A percentile compares a stretch with the other conserved stretches of the same genome.
Conservation (phyloP, 2,113 vertebrate genomes). For the Copsychus sechellarum region DNA sequence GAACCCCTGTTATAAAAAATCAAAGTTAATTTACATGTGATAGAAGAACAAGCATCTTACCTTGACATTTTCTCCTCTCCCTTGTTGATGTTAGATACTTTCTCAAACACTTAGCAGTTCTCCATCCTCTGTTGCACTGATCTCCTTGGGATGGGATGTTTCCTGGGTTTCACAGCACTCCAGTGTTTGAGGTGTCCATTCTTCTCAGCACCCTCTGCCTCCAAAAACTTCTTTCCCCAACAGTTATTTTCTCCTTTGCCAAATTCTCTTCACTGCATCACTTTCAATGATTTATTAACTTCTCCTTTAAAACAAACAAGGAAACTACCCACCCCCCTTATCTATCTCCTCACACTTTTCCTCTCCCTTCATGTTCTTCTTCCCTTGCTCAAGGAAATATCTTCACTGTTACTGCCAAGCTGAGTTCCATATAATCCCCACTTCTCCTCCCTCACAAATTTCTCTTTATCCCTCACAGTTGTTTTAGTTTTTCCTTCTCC, state of each 20-base stretch:
- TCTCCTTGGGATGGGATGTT: neutral
- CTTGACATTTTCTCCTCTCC: neutral
- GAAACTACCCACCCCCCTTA: neutral
- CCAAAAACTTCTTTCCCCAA: neutral
- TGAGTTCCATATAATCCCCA: neutral
- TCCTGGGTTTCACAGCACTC: neutral
- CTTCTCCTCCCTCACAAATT: neutral
- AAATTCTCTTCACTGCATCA: neutral
- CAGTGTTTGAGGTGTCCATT: neutral
- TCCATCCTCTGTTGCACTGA: neutral
- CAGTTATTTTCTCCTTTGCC: neutral
- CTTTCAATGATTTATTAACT: neutral
- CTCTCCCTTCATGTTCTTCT: neutral
- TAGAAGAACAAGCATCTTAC: neutral
- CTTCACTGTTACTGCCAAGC: neutral
- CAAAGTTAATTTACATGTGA: neutral
- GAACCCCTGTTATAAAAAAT: neutral
- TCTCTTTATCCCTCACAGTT: neutral
- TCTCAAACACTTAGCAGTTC: neutral
- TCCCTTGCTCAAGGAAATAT: neutral
- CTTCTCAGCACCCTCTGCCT: neutral
- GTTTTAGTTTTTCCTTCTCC: neutral
- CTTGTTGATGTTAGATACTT: neutral
- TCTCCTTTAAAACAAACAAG: neutral
- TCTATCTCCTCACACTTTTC: neutral